Percentiles rank a stretch among this genome's conserved stretches.
These are phyloP conservation scores for Centropus unirufus DNA, from an alignment of 2,113 vertebrate species.

Conservation along the genomic window DNA sequence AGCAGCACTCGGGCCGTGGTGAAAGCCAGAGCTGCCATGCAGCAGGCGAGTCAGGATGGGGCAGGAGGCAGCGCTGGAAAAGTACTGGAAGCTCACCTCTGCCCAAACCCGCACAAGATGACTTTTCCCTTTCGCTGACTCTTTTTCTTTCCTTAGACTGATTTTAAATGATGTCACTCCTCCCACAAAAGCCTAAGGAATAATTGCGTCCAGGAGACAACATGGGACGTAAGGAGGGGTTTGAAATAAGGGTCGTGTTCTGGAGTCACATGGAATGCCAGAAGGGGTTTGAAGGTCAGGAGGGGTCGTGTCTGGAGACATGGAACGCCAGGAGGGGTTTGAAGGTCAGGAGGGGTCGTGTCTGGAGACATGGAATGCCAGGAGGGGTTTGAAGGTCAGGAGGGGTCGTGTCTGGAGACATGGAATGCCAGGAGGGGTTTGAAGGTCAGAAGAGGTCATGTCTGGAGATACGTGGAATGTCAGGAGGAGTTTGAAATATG, in stretches of 20 bases:
- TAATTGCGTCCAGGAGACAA: not conserved
- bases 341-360: not conserved
- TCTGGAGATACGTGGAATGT: too few species aligned
- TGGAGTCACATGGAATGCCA: too few species aligned
- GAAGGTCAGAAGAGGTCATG: too few species aligned
- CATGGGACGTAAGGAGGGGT: fast-evolving
- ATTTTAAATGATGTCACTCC: fast-evolving
- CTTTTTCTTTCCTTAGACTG: fast-evolving
- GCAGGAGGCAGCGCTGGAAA: fast-evolving
- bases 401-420: fast-evolving
- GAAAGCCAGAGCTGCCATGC: not conserved
- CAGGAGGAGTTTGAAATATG: too few species aligned
- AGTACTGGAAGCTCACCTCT: fast-evolving
- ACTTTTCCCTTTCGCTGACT: not conserved
- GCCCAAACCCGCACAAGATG: fast-evolving
- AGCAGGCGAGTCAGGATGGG: fast-evolving
- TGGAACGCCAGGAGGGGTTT: fast-evolving
- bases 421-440: fast-evolving
- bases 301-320: fast-evolving
- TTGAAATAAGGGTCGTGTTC: too few species aligned
- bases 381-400: too few species aligned
- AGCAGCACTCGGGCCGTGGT: fast-evolving
- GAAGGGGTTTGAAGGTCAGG: too few species aligned
- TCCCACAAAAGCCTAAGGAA: not conserved
- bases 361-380: too few species aligned